Conservation (phyloP, 2,113 vertebrate genomes). For the Lepidothrix coronata region DNA sequence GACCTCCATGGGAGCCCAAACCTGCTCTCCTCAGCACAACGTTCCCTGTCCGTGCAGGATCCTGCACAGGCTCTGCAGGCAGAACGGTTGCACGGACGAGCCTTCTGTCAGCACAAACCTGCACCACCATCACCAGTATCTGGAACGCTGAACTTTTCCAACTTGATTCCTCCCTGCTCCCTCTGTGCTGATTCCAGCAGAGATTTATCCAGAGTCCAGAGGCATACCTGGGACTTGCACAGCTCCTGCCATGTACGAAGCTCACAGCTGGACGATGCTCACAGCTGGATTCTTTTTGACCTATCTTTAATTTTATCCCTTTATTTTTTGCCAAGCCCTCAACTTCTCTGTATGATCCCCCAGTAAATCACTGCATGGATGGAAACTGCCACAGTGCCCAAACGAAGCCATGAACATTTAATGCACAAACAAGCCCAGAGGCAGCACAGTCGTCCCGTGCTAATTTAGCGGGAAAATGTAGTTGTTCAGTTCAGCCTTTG, state of each 20-base stretch:
- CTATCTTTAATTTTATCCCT: neutral
- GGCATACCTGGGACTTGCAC: neutral
- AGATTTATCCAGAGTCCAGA: neutral
- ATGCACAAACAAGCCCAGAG: neutral
- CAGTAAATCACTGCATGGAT: neutral
- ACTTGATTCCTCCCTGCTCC: neutral
- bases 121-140: rapidly evolving
- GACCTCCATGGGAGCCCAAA: neutral
- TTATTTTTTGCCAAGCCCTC: neutral
- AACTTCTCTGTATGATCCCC: neutral
- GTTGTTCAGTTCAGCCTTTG: neutral
- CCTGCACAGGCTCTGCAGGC: rapidly evolving
- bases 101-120: neutral
- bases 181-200: neutral
- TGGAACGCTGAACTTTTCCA: neutral
- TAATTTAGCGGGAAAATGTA: neutral
- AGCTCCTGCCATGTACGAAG: neutral
- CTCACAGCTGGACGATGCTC: neutral
- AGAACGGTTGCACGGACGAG: rapidly evolving
- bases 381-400: neutral
- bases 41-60: rapidly evolving
- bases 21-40: rapidly evolving
- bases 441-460: rapidly evolving
- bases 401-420: neutral
- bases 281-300: neutral